Conservation (phyloP, 1,140 invertebrate species). For the Formica exsecta region DNA sequence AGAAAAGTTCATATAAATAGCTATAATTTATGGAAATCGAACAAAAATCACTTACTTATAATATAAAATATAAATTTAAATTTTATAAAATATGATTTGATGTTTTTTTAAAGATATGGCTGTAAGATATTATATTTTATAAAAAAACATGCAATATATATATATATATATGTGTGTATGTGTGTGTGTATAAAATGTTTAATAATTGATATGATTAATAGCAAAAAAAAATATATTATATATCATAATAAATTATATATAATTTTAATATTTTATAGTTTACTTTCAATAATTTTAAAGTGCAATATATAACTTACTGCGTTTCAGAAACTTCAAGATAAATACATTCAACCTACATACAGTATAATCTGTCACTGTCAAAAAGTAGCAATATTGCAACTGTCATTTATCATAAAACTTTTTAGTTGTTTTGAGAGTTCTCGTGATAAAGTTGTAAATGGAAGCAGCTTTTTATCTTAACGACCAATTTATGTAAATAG, state of each 20-base stretch:
- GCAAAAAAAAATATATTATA: too few relatives aligned
- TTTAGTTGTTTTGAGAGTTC: conserved; percentile 33
- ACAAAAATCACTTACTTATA: neutral
- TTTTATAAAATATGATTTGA: neutral
- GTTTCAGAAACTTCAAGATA: conserved; percentile 59
- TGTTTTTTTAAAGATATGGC: neutral
- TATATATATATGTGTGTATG: too few relatives aligned
- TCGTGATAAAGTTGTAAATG: conserved; percentile 42
- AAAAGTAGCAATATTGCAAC: conserved; percentile 30
- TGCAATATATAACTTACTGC: conserved; percentile 4
- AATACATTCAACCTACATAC: conserved; percentile 41
- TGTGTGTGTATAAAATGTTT: neutral
- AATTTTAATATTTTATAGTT: neutral
- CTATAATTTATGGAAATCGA: neutral
- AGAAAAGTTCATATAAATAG: neutral
- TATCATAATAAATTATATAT: too few relatives aligned
- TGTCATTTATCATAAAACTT: conserved; percentile 58
- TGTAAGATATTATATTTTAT: neutral
- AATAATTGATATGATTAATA: neutral
- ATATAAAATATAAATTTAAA: neutral
- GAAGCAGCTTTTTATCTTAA: conserved; percentile 21
- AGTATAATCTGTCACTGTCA: conserved; percentile 55
- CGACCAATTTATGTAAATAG: conserved; percentile 41
- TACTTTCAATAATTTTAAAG: conserved; percentile 30
- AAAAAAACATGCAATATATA: neutral